These are phyloP conservation scores for Cepphus grylle DNA, from an alignment of 2,113 vertebrate species.

Conservation along the genomic window DNA sequence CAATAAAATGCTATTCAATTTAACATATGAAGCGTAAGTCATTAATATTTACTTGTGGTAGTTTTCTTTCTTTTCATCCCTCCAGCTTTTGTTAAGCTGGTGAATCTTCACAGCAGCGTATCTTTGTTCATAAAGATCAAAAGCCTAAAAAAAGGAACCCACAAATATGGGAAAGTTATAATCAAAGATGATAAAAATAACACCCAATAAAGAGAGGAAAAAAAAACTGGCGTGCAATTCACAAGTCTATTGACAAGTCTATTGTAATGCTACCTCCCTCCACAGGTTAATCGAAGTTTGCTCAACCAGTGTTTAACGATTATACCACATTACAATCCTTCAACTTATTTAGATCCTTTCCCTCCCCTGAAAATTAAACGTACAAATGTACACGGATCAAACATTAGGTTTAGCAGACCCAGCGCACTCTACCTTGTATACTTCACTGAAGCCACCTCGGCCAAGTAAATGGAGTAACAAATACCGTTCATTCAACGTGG, in stretches of 20 bases:
- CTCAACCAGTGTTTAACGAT: neutral
- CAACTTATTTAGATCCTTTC: neutral
- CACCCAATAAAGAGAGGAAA: neutral
- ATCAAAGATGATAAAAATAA: slow-evolving; percentile 4
- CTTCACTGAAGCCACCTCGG: slow-evolving; percentile 98
- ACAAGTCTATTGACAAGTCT: neutral
- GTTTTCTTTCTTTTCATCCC: slow-evolving; percentile 99
- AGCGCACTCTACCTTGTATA: slow-evolving; percentile 88
- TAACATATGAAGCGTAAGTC: slow-evolving; percentile 20
- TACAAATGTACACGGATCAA: neutral
- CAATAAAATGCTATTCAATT: slow-evolving; percentile 18
- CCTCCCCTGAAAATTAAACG: fast-evolving
- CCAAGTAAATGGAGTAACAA: slow-evolving; percentile 96
- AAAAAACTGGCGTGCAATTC: neutral
- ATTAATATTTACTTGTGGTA: slow-evolving; percentile 93
- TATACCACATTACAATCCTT: neutral
- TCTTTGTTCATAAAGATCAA: slow-evolving; percentile 98
- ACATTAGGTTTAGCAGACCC: neutral
- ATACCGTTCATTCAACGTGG: slow-evolving; percentile 96
- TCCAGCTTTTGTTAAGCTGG: slow-evolving; percentile 99
- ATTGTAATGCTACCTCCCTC: neutral
- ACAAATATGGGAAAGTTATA: slow-evolving; percentile 22
- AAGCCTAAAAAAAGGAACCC: slow-evolving; percentile 81
- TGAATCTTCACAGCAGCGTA: slow-evolving; percentile 99
- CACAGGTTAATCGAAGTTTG: neutral